Conservation (phyloP, 2,797 vertebrate genomes). For the Potorous gilbertii region DNA sequence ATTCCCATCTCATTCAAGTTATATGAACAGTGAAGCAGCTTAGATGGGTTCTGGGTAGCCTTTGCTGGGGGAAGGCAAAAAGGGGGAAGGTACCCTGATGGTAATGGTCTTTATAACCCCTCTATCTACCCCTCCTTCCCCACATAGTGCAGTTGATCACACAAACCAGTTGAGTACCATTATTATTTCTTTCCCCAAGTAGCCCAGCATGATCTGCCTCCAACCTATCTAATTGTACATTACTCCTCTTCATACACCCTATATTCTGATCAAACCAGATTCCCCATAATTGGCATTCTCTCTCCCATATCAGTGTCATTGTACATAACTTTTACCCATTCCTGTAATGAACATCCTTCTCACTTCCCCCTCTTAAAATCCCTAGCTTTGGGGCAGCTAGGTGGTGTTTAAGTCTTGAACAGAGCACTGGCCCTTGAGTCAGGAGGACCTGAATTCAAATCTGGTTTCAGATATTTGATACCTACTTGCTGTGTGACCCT, state of each 20-base stretch:
- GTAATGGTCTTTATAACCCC: background rate
- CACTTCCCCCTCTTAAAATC: too few relatives aligned
- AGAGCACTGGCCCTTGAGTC: too few relatives aligned
- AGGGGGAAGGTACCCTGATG: background rate
- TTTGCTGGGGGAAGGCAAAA: background rate
- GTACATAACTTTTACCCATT: background rate
- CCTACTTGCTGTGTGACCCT: too few relatives aligned
- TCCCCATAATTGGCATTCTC: background rate
- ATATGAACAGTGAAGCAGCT: background rate
- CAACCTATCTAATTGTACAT: background rate
- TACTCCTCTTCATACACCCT: background rate
- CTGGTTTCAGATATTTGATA: too few relatives aligned
- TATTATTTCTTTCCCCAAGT: background rate
- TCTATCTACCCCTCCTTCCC: background rate
- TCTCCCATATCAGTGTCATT: background rate
- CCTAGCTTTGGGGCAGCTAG: too few relatives aligned
- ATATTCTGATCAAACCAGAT: background rate
- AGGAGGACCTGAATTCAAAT: too few relatives aligned
- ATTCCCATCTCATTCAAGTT: background rate
- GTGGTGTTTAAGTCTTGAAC: too few relatives aligned
- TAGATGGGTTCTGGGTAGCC: background rate
- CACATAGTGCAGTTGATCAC: background rate
- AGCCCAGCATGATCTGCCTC: background rate
- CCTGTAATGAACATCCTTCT: background rate
- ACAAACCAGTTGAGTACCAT: background rate